Evolutionary conservation across 1,140 invertebrate species (phyloP).

Genomic region (Leptinotarsa defecta): DNA sequence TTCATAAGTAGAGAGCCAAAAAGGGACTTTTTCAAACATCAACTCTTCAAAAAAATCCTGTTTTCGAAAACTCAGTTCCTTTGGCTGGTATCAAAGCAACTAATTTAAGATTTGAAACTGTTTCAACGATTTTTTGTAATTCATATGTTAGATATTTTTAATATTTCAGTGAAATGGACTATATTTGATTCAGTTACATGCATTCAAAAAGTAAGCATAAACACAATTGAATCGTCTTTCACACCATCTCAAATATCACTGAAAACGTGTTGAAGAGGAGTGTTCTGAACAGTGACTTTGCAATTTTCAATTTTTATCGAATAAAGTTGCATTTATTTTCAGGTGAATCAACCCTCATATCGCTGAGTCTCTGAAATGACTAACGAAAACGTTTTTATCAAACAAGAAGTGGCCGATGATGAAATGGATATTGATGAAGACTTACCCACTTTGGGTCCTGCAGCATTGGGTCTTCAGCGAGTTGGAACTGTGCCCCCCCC

Average conservation of each 20-base stretch:
- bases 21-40: background rate
- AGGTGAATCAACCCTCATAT: slow-evolving; percentile 61
- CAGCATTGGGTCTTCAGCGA: slow-evolving; percentile 76
- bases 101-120: too few relatives aligned
- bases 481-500: slow-evolving; percentile 75
- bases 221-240: too few relatives aligned
- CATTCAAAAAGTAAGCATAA: too few relatives aligned
- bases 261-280: too few relatives aligned
- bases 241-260: too few relatives aligned
- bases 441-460: slow-evolving; percentile 71
- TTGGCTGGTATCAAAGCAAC: too few relatives aligned
- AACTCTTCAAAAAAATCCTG: background rate
- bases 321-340: slow-evolving; percentile 34
- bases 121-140: too few relatives aligned
- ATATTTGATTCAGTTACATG: too few relatives aligned
- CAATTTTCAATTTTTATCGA: background rate
- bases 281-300: background rate
- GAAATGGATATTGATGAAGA: slow-evolving; percentile 67
- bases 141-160: slow-evolving; percentile 8
- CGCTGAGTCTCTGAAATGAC: slow-evolving; percentile 61
- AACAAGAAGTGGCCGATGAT: slow-evolving; percentile 65
- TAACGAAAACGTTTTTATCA: slow-evolving; percentile 57
- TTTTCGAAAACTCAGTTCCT: too few relatives aligned
- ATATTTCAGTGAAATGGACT: background rate
- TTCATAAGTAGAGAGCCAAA: background rate